Base-by-base conservation (phyloP, 2,888 invertebrate genomes). In the Dinocampus coccinellae region DNA sequence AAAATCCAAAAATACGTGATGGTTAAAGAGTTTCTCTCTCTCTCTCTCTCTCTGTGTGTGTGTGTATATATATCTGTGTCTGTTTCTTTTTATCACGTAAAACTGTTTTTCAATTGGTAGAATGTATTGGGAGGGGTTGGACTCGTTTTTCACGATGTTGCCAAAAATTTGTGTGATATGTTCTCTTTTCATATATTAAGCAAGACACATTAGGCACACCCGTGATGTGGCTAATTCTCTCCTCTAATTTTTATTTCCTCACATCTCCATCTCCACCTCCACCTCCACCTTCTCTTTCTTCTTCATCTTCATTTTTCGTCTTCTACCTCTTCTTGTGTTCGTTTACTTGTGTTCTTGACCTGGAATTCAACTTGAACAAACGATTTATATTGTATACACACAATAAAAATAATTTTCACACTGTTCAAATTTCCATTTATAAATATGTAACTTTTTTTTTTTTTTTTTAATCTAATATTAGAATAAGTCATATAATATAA, bases 1-100 rank as follows among this genome's bases (percentile, higher is more conserved):
- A 83, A 85, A 81, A 79, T 83, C 86, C 81, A 77, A 87, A 87
- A 87, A 87, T 86, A 87, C 79, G 79, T 76, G 70, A 73, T 66
- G 78, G 78, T 69, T 74, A 77, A 85, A 85, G 86, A 86, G 84
- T 82, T 79, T 75, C 73, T 26, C 34, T 60, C 36, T 53, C 60
- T 65, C 34, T 60, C 33, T 34, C 36, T 58, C 36, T 20, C 34
- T 57, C 34, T 24, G 26, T 13, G 24, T 26, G 22, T 22, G 26
- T 24, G n/a, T n/a, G n/a, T n/a, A n/a, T n/a, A n/a, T n/a, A n/a
- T n/a, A n/a, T n/a, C n/a, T n/a, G n/a, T n/a, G n/a, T n/a, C n/a
- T n/a, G n/a, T n/a, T n/a, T n/a, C n/a, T n/a, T n/a, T 57, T n/a
- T 24, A n/a, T 13, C 16, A 22, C 53, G 20, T 16, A 47, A 10